Evolutionary conservation across 1,140 invertebrate genomes (phyloP), one percentile per base, ranked within the genome.

Genomic region (Bombus sylvicola): DNA sequence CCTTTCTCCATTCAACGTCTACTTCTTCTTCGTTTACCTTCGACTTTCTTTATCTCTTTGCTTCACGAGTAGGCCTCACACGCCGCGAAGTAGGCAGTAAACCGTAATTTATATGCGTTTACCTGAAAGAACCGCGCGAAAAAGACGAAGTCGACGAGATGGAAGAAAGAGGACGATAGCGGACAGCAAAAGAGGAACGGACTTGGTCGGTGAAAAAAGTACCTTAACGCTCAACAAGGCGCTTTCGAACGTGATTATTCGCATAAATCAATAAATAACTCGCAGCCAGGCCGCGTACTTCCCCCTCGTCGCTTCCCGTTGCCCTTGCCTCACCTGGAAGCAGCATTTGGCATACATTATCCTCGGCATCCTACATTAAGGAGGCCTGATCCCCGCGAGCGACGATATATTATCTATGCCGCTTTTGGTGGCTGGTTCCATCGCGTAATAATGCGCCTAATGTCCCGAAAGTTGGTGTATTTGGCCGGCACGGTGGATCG

Each of bases 161-260:
- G 41, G 39, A 12, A 57, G 64, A 71, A 64, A 25, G 64, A 66
- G 15, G 6, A 66, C n/a, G n/a, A 66, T 34, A 66, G n/a, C n/a
- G 31, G 77, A 80, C 59, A 57, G 72, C 68, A 53, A 9, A 82
- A 68, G 86, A 81, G 53, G n/a, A 41, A 74, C 79, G 71, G 59
- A 91, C 85, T 86, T 31, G 18, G 59, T 84, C 74, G 78, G 25
- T 43, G 83, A 80, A 85, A 86, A 62, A 13, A n/a, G 89, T 87
- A 85, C 87, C 84, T 90, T 89, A 88, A 83, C 84, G 81, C 82
- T 86, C 83, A 85, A 91, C 88, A 75, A 87, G 90, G 73, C 83
- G 90, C 87, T 92, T 92, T 92, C 91, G 89, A 91, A 91, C 85
- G 85, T 91, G 91, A 92, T 92, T 92, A 92, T 91, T 92, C 91